Evolutionary conservation across 1,140 invertebrate species (phyloP).

Genomic region (Centruroides vittatus): DNA sequence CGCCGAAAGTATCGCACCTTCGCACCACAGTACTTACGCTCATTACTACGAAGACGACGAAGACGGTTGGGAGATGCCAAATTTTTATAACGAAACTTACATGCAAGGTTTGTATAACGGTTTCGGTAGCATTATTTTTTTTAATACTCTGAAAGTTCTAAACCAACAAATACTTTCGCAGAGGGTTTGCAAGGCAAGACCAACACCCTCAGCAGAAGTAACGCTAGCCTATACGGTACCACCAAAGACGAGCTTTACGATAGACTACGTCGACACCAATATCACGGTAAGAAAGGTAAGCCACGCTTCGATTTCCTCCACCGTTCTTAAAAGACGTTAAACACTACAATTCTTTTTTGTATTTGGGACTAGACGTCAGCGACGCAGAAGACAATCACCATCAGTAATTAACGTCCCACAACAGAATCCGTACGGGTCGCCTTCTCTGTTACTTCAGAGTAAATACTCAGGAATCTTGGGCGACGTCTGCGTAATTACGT

Average conservation of each 20-base stretch:
- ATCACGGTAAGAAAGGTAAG: slow-evolving; percentile 81
- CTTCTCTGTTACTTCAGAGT: too few relatives aligned
- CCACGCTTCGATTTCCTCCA: background rate
- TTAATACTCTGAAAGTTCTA: too few relatives aligned
- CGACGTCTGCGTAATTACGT: too few relatives aligned
- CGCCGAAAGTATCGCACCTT: slow-evolving; percentile 85
- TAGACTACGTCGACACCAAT: slow-evolving; percentile 85
- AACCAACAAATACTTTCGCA: too few relatives aligned
- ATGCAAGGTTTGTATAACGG: slow-evolving; percentile 52
- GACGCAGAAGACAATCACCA: too few relatives aligned
- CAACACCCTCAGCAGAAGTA: slow-evolving; percentile 38
- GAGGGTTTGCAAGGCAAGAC: slow-evolving; percentile 3
- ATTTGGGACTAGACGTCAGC: too few relatives aligned
- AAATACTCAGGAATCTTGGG: too few relatives aligned
- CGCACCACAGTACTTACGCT: slow-evolving; percentile 89
- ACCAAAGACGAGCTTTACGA: slow-evolving; percentile 86
- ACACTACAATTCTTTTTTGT: too few relatives aligned
- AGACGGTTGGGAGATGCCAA: slow-evolving; percentile 93
- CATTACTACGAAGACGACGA: slow-evolving; percentile 85
- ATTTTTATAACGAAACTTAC: slow-evolving; percentile 92
- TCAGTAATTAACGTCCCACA: too few relatives aligned
- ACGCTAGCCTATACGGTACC: slow-evolving; percentile 74
- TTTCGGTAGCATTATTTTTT: too few relatives aligned
- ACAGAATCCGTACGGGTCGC: too few relatives aligned
- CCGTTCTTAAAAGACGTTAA: background rate